Evolutionary conservation across 2,113 vertebrate species (phyloP), one percentile per base, ranked within the genome.

Genomic region (Plotosus lineatus): DNA sequence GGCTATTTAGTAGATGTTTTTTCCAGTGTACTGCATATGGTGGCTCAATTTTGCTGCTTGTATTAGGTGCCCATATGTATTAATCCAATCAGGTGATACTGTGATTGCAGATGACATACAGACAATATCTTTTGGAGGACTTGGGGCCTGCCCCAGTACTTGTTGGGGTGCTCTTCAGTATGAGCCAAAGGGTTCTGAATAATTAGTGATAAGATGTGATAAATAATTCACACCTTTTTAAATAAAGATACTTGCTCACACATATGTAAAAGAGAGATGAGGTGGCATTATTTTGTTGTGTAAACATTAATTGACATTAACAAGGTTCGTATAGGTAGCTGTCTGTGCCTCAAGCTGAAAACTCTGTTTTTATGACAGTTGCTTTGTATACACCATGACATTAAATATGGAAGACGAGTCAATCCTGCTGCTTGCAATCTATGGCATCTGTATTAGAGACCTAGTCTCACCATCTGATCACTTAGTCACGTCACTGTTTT

Each of bases 151-250:
- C 46, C 17, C 46, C 69, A 21, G 69, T 58, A 40, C 51, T 58
- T 42, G 36, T 56, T 23, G 55, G 44, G 4, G 12, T 36, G 10
- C 8, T 40, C 50, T 44, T 33, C n/a, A 66, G 48, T 66, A 5
- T 53, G 26, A 63, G 72, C 80, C 48, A 66, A 42, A 23, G 33
- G 1, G 48, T 12, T 66, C 4, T 56, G 76, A 81, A 68, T 82
- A 76, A 75, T 76, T 76, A 76, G 61, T 58, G 73, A 6, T 51
- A 56, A 48, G 28, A 40, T 58, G 42, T 7, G 19, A 19, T 82
- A 63, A 82, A 82, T 82, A 82, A 82, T 82, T 82, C 4, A 82
- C 21, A 75, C 12, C 80, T 58, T 68, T 68, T 82, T 26, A 82
- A 82, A 69, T 40, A 76, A 76, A 61, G 36, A 76, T 82, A 61